Evolutionary conservation across 2,113 vertebrate species (phyloP), one percentile per base, ranked within the genome.

Genomic region (Gracilinanus agilis): DNA sequence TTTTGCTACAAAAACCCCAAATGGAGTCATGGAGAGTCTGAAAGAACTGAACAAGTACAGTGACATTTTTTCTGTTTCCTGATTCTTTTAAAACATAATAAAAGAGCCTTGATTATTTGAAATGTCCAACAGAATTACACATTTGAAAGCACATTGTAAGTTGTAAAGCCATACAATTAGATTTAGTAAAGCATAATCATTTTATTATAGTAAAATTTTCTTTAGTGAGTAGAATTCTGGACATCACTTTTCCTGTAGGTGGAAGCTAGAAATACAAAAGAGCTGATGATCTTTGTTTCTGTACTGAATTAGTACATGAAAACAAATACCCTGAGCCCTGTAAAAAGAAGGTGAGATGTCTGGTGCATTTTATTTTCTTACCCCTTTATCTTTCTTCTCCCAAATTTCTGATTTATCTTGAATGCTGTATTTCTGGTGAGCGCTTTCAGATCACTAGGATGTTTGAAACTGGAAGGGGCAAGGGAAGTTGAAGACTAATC

Each of bases 401-500:
- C 90, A 94, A 92, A 56, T 1, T 21, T 40, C 91, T 54, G 19
- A 0, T 75, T 27, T 16, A 61, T 90, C 25, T 53, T 97, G 12
- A 94, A 91, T 83, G 90, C 91, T 96, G 24, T 93, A 24, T 56
- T 27, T 90, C 89, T 19, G 27, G 1, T 2, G 44, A 24, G 25
- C n/a, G 89, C 44, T 94, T 96, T 93, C 61, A 91, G 61, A 93
- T 94, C 91, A 93, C 90, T 89, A 94, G 93, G 13, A 89, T 91
- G 27, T 92, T 95, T 93, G 24, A 91, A 34, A 92, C 93, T 90
- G 92, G n/a, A 93, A 75, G 24, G 49, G 53, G 88, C 54, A 54
- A 93, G 44, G 95, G 91, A 95, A 94, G 89, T 96, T 93, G 93
- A 96, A 94, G 93, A 93, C 92, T 97, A 90, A 97, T 75, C 91